Evolutionary conservation across 92 coral and sea anemone genomes (phyloP).

Genomic region (Micromussa lordhowensis): DNA sequence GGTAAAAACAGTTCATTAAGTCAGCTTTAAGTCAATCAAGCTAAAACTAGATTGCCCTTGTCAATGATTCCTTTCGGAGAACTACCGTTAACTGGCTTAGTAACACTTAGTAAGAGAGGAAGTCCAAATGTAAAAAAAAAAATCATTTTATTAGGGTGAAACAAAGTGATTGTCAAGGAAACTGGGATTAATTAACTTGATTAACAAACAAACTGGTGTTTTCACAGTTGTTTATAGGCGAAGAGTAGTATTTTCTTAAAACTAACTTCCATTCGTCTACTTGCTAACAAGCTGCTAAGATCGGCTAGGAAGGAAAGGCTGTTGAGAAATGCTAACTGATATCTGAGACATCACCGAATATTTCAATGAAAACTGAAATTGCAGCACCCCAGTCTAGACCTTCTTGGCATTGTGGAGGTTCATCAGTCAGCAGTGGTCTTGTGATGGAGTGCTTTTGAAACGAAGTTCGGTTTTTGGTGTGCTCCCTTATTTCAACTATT

Average conservation of each 20-base stretch:
- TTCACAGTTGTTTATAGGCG: neutral
- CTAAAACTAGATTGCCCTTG: neutral
- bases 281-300: neutral
- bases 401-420: neutral
- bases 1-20: neutral
- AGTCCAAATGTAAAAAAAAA: neutral
- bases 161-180: too few relatives aligned
- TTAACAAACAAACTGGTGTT: neutral
- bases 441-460: neutral
- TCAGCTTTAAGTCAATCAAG: neutral
- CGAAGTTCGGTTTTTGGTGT: neutral
- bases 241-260: neutral
- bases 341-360: too few relatives aligned
- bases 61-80: neutral
- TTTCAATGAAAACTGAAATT: too few relatives aligned
- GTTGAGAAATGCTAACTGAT: too few relatives aligned
- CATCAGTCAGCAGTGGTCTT: too few relatives aligned
- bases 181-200: neutral
- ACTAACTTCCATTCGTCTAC: neutral
- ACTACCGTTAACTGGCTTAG: neutral
- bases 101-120: neutral
- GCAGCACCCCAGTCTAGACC: too few relatives aligned
- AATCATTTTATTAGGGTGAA: too few relatives aligned
- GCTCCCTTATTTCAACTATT: neutral
- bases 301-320: neutral